These are phyloP conservation scores for Syngnathus rostellatus DNA, from an alignment of 2,797 vertebrate species.

Conservation along the genomic window DNA sequence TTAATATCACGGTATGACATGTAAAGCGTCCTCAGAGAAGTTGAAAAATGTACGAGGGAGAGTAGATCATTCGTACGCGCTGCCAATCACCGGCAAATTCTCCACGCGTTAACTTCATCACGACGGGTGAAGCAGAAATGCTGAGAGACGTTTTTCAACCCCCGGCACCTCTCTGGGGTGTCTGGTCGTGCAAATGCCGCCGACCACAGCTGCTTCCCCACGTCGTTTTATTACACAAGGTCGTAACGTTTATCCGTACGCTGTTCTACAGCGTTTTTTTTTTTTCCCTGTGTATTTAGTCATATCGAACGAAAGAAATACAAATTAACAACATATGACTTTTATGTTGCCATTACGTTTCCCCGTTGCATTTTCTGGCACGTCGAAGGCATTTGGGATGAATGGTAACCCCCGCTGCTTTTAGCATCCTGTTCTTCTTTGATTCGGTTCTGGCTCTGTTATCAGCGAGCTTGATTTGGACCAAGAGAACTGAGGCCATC, in stretches of 20 bases:
- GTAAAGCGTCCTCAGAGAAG: background rate
- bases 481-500: constrained; percentile 36
- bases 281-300: background rate
- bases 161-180: constrained; percentile 44
- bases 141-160: constrained; percentile 47
- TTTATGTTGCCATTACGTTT: constrained; percentile 8
- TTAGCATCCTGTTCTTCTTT: constrained; percentile 41
- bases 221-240: constrained; percentile 46
- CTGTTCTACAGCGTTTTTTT: constrained; percentile 35
- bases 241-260: constrained; percentile 39
- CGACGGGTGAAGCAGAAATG: constrained; percentile 38
- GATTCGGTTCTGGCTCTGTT: constrained; percentile 51
- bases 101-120: constrained; percentile 24
- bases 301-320: background rate
- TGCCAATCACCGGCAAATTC: constrained; percentile 13
- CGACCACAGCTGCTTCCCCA: constrained; percentile 52
- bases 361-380: constrained; percentile 26
- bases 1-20: background rate
- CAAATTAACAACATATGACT: constrained; percentile 1
- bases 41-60: background rate
- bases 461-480: constrained; percentile 47
- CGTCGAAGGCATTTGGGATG: constrained; percentile 35
- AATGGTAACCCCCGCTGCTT: constrained; percentile 27
- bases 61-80: background rate
- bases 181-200: constrained; percentile 40